Base-by-base conservation (phyloP, 2,113 vertebrate genomes). In the Apus apus region DNA sequence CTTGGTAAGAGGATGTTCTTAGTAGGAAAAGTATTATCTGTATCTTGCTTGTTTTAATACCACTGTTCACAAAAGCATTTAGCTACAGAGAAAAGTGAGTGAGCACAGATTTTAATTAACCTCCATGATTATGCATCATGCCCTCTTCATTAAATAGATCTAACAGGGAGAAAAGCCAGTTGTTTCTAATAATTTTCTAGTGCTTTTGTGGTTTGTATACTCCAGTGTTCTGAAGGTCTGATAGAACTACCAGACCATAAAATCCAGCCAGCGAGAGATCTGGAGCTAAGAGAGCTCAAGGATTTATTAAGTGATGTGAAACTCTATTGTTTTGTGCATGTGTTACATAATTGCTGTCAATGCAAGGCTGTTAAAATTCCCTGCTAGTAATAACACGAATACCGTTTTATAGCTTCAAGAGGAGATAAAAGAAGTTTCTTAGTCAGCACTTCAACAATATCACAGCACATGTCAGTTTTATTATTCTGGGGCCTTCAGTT, bases 241-340 rank as follows among this genome's bases (percentile, higher is more conserved):
- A 92, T 96, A 94, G 97, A 98, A 78, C 96, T 96, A 98, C 97
- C 97, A 98, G 98, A 98, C 98, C 97, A 98, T 97, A 98, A 98
- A 98, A 98, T 98, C 97, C 97, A 98, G 97, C 96, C 98, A 97
- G 97, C 61, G 93, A 98, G 97, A 96, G 95, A 89, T 74, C 66
- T 98, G 97, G 96, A 97, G 97, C 97, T 97, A 96, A 95, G 96
- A 93, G 97, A 98, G 96, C 97, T 96, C 94, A 97, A 97, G 97
- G 97, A 97, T 98, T 98, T 98, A 97, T 97, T 98, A 97, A 97
- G 97, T 97, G 97, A 97, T 98, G 97, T 97, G 98, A 98, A 98
- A 96, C 78, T 80, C 97, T 97, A 94, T 98, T 98, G 98, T 98
- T 97, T 98, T 97, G 94, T 97, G 97, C 97, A 89, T 98, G 96